Evolutionary conservation across 2,797 vertebrate genomes (phyloP).

Genomic region (Sarcoramphus papa): DNA sequence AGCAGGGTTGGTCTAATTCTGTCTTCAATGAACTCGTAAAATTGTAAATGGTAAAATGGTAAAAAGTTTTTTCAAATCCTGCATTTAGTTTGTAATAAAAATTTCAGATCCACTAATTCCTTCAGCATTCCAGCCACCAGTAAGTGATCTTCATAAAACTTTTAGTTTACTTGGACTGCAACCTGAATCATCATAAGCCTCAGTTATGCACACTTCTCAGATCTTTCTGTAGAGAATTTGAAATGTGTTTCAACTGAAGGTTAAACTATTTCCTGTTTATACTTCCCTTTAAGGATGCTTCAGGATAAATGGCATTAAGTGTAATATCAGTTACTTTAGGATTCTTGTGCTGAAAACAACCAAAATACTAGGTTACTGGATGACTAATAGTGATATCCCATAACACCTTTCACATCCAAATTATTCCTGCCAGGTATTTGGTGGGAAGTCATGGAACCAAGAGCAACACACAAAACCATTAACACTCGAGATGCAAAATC

Average conservation of each 20-base stretch:
- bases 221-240: not conserved
- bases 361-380: not conserved
- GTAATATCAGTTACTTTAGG: not conserved
- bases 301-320: not conserved
- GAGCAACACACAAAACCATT: not conserved
- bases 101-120: not conserved
- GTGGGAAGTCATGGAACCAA: not conserved
- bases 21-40: not conserved
- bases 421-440: not conserved
- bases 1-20: not conserved
- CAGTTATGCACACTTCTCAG: not conserved
- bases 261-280: not conserved
- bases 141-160: not conserved
- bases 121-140: not conserved
- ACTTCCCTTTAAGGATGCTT: not conserved
- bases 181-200: not conserved
- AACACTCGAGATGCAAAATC: not conserved
- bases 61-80: not conserved
- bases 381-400: not conserved
- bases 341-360: not conserved
- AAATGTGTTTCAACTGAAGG: not conserved
- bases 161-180: not conserved
- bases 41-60: not conserved
- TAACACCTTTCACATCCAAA: not conserved
- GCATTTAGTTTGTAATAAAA: not conserved